Evolutionary conservation across 2,797 vertebrate species (phyloP).

Genomic region (Sciurus carolinensis): DNA sequence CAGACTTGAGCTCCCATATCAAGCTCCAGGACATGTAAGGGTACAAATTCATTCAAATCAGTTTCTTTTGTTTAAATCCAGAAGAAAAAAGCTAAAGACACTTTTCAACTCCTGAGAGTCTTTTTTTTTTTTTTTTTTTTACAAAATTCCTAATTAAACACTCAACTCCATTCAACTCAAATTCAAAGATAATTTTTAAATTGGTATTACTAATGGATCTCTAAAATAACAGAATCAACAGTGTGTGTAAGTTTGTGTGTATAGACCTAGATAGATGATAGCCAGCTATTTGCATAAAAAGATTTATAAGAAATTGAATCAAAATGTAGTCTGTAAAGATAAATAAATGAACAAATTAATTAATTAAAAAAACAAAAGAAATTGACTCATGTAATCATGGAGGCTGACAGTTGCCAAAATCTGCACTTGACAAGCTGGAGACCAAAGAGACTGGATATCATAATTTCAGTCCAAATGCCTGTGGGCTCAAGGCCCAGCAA

Average conservation of each 20-base stretch:
- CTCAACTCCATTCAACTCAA: neutral
- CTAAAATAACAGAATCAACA: neutral
- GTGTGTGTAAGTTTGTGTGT: neutral
- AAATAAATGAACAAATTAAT: too few species aligned
- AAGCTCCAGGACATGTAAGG: neutral
- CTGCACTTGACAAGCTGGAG: neutral
- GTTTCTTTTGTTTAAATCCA: neutral
- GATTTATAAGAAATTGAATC: neutral
- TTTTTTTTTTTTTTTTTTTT: neutral
- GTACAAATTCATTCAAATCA: neutral
- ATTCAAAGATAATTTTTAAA: slow-evolving; percentile 44
- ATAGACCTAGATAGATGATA: neutral
- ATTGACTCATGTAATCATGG: neutral
- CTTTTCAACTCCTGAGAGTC: neutral
- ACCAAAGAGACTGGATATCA: neutral
- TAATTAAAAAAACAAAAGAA: neutral
- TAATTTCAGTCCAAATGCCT: neutral
- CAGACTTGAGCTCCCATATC: neutral
- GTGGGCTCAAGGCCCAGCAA: neutral
- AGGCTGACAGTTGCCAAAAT: neutral
- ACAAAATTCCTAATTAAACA: neutral
- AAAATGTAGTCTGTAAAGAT: too few species aligned
- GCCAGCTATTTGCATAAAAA: neutral
- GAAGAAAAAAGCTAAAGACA: neutral
- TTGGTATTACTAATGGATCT: neutral